Evolutionary conservation across 2,113 vertebrate genomes (phyloP).

Genomic region (Otus sunia): DNA sequence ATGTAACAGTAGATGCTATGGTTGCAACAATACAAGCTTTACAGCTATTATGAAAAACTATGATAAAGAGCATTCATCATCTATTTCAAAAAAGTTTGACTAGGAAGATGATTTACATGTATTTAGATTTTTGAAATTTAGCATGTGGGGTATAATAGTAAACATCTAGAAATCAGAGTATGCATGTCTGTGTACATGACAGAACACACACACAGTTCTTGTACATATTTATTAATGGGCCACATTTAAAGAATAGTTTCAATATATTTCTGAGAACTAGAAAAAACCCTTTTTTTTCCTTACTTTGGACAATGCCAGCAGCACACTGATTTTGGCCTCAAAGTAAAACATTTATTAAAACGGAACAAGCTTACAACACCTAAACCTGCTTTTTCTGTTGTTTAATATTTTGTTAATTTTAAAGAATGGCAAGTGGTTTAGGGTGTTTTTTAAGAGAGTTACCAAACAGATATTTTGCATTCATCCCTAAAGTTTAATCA

Average conservation of each 20-base stretch:
- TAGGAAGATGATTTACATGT: not conserved
- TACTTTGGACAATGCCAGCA: not conserved
- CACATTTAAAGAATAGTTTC: not conserved
- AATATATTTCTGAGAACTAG: not conserved
- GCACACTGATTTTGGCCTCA: not conserved
- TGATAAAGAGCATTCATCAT: not conserved
- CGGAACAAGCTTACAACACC: not conserved
- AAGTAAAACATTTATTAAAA: not conserved
- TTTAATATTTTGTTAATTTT: constrained; percentile 12
- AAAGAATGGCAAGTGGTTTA: not conserved
- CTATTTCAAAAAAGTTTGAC: not conserved
- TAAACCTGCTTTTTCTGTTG: not conserved
- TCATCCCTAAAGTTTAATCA: constrained; percentile 73
- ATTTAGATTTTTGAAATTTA: not conserved
- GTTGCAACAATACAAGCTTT: not conserved
- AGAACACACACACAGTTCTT: not conserved
- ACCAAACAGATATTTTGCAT: constrained; percentile 53
- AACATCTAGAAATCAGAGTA: not conserved
- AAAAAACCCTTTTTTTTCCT: not conserved
- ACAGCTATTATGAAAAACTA: not conserved
- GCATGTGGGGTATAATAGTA: not conserved
- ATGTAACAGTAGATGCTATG: not conserved
- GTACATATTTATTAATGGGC: not conserved
- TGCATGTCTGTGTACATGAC: not conserved
- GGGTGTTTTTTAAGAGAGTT: constrained; percentile 6